These are phyloP conservation scores for Neria commutata DNA, from an alignment of 2,888 invertebrate genomes.

Conservation along the genomic window DNA sequence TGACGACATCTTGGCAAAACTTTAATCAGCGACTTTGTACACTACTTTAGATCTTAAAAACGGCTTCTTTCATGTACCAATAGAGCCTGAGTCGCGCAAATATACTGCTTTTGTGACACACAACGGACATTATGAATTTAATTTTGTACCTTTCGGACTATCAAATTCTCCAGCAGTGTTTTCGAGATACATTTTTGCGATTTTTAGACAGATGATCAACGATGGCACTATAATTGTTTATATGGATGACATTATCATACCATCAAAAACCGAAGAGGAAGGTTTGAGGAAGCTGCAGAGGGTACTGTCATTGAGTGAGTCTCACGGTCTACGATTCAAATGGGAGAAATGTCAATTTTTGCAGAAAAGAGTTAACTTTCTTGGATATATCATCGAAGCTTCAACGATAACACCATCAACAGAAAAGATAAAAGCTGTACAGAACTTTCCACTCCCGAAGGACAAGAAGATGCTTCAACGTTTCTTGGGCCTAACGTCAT, in stretches of 20 bases:
- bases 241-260: constrained; percentile 4
- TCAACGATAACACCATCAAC: constrained; percentile 21
- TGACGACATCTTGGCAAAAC: constrained; percentile 26
- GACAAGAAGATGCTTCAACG: constrained; percentile 29
- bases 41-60: constrained; percentile 28
- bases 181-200: constrained; percentile 11
- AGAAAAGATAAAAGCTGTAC: constrained; percentile 24
- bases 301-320: constrained; percentile 19
- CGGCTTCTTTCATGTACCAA: constrained; percentile 31
- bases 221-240: not conserved
- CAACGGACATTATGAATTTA: constrained; percentile 30
- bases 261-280: not conserved
- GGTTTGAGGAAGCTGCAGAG: constrained; percentile 1
- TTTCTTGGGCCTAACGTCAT: constrained; percentile 29
- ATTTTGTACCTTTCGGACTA: constrained; percentile 32
- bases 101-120: constrained; percentile 30
- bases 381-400: constrained; percentile 30
- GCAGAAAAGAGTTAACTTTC: constrained; percentile 20
- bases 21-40: constrained; percentile 20
- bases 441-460: constrained; percentile 18
- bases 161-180: constrained; percentile 28
- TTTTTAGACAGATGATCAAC: constrained; percentile 4
- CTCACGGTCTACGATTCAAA: constrained; percentile 20
- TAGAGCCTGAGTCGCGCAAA: constrained; percentile 21
- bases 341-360: constrained; percentile 31